Conservation (phyloP, 1,140 invertebrate species). For the Scaptomyza graminum region DNA sequence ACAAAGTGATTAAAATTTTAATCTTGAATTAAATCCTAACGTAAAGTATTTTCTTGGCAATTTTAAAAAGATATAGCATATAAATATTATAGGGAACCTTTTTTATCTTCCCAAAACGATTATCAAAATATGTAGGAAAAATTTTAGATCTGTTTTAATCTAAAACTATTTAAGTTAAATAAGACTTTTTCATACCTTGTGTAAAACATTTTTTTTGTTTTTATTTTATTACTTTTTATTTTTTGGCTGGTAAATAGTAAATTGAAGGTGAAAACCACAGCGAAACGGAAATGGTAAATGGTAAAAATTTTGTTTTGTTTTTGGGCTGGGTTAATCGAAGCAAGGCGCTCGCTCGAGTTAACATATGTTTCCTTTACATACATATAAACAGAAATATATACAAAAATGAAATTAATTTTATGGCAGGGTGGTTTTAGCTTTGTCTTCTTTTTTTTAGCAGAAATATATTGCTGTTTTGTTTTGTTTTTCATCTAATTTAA, state of each 20-base stretch:
- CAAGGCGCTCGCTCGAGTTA: constrained; percentile 2
- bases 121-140: too few relatives aligned
- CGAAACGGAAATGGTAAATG: constrained; percentile 19
- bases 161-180: too few relatives aligned
- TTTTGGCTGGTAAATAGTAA: constrained; percentile 24
- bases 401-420: neutral
- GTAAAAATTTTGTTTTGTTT: constrained; percentile 22
- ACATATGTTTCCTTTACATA: constrained; percentile 10
- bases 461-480: constrained; percentile 17
- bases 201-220: neutral
- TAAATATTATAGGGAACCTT: too few relatives aligned
- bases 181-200: too few relatives aligned
- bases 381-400: neutral
- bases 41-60: too few relatives aligned
- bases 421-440: constrained; percentile 5
- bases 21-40: too few relatives aligned
- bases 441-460: constrained; percentile 17
- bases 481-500: constrained; percentile 62
- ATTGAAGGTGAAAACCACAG: constrained; percentile 36
- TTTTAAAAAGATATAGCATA: too few relatives aligned
- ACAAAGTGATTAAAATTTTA: too few relatives aligned
- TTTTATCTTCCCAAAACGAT: too few relatives aligned
- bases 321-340: constrained; percentile 27
- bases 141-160: too few relatives aligned
- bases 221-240: neutral